A percentile compares a stretch with the other conserved stretches of the same genome.
phyloP scores from a whole-genome alignment of 1,140 invertebrate species.

The Delia radicum region DNA sequence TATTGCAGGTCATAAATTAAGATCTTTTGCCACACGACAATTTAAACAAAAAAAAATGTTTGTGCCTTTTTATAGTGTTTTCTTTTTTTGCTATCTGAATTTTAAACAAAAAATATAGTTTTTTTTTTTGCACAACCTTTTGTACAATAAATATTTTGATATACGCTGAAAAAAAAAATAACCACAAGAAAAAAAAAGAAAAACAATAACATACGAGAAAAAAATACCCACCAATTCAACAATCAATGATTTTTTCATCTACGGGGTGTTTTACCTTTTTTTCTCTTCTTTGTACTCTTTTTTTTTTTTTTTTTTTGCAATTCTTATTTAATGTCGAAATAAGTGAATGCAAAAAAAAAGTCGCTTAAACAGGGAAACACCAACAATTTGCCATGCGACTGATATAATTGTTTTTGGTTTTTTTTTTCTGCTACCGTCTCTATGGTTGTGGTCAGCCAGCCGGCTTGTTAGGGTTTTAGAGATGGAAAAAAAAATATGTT shows the following conservation, averaged over 20 bases:
- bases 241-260: conserved; percentile 6
- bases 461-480: background rate
- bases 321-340: conserved; percentile 8
- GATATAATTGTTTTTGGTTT: background rate
- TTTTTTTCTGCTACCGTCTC: background rate
- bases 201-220: background rate
- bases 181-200: background rate
- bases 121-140: background rate
- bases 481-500: background rate
- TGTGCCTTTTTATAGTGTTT: background rate
- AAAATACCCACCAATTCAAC: background rate
- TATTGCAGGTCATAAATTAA: conserved; percentile 15
- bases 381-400: conserved; percentile 19
- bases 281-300: background rate
- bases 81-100: background rate
- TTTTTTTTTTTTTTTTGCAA: background rate
- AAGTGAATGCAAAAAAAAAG: background rate
- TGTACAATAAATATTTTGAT: background rate
- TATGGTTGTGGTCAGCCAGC: background rate
- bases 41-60: conserved; percentile 4
- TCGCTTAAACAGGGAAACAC: background rate
- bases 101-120: background rate
- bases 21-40: conserved; percentile 3
- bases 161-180: background rate
- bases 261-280: background rate